Evolutionary conservation across 2,888 invertebrate genomes (phyloP).

Genomic region (Eupithecia subumbrata): DNA sequence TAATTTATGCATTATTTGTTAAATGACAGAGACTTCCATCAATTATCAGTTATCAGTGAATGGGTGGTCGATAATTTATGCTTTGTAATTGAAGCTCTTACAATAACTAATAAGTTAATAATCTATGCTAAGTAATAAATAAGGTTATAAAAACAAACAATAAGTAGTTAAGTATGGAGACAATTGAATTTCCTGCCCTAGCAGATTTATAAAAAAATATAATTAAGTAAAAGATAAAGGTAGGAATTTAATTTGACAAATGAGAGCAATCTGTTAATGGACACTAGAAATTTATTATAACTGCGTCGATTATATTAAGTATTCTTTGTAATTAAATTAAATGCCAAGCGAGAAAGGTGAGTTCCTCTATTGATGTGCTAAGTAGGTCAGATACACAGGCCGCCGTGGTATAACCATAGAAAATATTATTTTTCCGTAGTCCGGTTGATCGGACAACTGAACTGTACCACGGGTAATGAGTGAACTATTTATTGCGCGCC

Average conservation of each 20-base stretch:
- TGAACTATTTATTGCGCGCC: no score
- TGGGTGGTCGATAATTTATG: no score
- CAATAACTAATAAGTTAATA: background rate
- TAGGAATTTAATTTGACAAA: background rate
- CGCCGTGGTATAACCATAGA: no score
- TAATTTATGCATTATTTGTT: background rate
- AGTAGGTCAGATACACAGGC: no score
- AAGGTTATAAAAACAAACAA: background rate
- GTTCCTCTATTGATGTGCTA: no score
- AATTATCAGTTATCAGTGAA: no score
- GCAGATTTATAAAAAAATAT: background rate
- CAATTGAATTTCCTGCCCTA: background rate
- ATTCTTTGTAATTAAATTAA: no score
- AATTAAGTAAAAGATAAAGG: background rate
- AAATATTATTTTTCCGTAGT: no score
- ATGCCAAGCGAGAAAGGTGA: no score
- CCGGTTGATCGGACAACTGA: no score
- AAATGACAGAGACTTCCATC: background rate
- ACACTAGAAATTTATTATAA: background rate
- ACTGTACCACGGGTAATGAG: no score
- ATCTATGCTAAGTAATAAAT: background rate
- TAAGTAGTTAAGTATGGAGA: background rate
- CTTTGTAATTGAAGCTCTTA: background rate
- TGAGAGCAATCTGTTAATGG: background rate
- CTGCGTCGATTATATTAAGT: background rate